Conservation (phyloP, 2,797 vertebrate species). For the Rachycentron canadum region DNA sequence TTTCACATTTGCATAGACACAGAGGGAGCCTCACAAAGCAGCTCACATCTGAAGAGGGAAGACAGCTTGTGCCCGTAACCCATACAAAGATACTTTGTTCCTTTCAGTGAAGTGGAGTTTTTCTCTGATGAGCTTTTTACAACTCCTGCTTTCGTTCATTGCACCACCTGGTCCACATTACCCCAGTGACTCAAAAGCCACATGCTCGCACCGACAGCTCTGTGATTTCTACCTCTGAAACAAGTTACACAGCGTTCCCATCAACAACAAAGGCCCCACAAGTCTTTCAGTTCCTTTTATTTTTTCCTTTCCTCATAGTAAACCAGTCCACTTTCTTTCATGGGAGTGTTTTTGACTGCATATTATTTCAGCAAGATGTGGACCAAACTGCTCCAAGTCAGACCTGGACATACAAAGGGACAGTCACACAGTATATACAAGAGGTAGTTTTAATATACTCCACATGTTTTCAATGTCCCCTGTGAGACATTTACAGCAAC, state of each 20-base stretch:
- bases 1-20: slow-evolving; percentile 70
- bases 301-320: slow-evolving; percentile 11
- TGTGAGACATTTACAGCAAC: slow-evolving; percentile 71
- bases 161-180: slow-evolving; percentile 84
- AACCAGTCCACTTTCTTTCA: slow-evolving; percentile 26
- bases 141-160: slow-evolving; percentile 70
- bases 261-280: slow-evolving; percentile 55
- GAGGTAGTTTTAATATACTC: slow-evolving; percentile 52
- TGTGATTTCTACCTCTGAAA: slow-evolving; percentile 54
- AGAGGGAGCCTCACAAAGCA: slow-evolving; percentile 55
- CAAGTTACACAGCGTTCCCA: slow-evolving; percentile 26
- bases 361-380: slow-evolving; percentile 22
- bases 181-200: slow-evolving; percentile 65
- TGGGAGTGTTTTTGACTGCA: slow-evolving; percentile 8
- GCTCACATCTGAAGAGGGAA: slow-evolving; percentile 54
- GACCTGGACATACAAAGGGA: slow-evolving; percentile 34
- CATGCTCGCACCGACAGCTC: slow-evolving; percentile 55
- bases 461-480: slow-evolving; percentile 65
- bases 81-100: slow-evolving; percentile 76
- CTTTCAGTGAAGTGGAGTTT: slow-evolving; percentile 70
- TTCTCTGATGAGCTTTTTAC: slow-evolving; percentile 83
- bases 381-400: slow-evolving; percentile 3
- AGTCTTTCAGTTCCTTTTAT: slow-evolving; percentile 17
- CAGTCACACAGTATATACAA: slow-evolving; percentile 37
- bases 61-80: slow-evolving; percentile 57